Evolutionary conservation across 2,888 invertebrate genomes (phyloP), one percentile per base, ranked within the genome.

Genomic region (Pseudoips prasinana): DNA sequence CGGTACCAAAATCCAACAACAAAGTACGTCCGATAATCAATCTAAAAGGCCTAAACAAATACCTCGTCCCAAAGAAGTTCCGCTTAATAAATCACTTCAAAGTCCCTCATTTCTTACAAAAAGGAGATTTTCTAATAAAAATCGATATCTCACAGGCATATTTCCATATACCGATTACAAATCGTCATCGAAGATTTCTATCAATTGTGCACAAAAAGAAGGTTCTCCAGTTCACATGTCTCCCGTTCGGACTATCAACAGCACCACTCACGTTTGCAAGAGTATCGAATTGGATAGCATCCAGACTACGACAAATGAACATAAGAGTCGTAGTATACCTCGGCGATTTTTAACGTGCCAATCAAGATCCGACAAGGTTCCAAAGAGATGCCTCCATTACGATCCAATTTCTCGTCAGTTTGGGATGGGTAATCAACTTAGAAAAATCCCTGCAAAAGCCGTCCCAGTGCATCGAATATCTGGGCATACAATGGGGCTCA

Each of bases 401-500:
- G 6, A 6, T 18, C 3, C 3, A 6, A 3, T 6, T 18, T 18
- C 18, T 18, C 6, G 6, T 6, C 3, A 6, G 6, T 5, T 6
- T 18, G 4, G 29, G 29, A n/a, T 29, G 22, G 22, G n/a, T 2
- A 14, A 22, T 22, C 20, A 29, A 29, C 8, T 7, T 2, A 5
- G 7, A 29, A n/a, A 29, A 29, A 8, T 29, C 29, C 1, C 2
- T 14, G 5, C 5, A 3, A 1, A 1, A 1, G n/a, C 29, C 29
- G 7, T 11, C 22, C 1, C 2, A 11, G 2, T 1, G 7, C 3
- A 3, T 29, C 10, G 22, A 22, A 7, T 29, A 22, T 9, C 7
- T 29, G 2, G 29, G 29, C 3, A 29, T 29, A 14, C 3, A 8
- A 3, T 29, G 22, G 22, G 9, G 22, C 5, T 11, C 29, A 22